Base-by-base conservation (phyloP, 2,113 vertebrate genomes). In the Speoplatyrhinus poulsoni region DNA sequence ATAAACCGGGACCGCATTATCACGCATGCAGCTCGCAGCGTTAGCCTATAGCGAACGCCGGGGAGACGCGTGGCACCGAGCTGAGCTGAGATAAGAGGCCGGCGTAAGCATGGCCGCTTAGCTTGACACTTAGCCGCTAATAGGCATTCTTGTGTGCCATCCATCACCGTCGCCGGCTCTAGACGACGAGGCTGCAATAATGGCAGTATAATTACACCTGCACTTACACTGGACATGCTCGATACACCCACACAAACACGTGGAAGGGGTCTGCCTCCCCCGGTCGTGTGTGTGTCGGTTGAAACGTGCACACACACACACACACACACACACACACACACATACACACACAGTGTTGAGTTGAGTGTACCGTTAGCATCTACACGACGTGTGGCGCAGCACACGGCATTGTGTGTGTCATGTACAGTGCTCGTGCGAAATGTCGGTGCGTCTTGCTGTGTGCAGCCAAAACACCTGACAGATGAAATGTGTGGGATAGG, bases 381-480 rank as follows among this genome's bases (percentile, higher is more conserved):
- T 41, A 41, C 36, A 41, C 36, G 36, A 41, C 36, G 36, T 41
- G 36, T 41, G 7, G 36, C 5, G 36, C 4, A 5, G 26, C 26
- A 26, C 26, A 57, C 6, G 50, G 41, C 32, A 17, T 57, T 32
- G 54, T 17, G 26, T 61, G 36, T 41, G 61, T 69, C 36, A 41
- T 41, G 36, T 41, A 41, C 32, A 12, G 59, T 33, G 13, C 6
- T 19, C 13, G 26, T 15, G 56, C 9, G 17, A 11, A 46, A n/a
- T 16, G 59, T 26, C 46, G 65, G 47, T 62, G 17, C 57, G 55
- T 19, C 12, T 58, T 70, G 71, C 53, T 70, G 59, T 12, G 62
- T 73, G 66, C 8, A 17, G 65, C 15, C 32, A 76, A 73, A 73
- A 62, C 81, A 75, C 81, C 82, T 79, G 81, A 84, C 72, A 41